Evolutionary conservation across 2,888 invertebrate species (phyloP), one percentile per base, ranked within the genome.

Genomic region (Spilosoma lubricipeda): DNA sequence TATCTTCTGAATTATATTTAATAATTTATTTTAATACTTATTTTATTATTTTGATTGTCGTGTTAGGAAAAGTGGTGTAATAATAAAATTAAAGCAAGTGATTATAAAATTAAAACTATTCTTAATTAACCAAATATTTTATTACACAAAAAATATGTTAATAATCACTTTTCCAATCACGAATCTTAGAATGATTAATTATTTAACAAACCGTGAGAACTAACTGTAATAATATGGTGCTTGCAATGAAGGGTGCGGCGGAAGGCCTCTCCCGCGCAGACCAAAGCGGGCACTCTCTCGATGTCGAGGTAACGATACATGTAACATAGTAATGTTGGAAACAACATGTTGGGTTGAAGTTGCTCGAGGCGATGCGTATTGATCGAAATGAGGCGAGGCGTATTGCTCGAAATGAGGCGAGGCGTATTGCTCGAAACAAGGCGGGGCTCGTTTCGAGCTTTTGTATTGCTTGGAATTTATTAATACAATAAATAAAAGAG

Each of bases 241-340:
- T 87, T 84, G 83, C 80, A 85, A 85, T 83, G 71, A 94, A 98
- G 98, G 95, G 97, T 98, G 90, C 96, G 97, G 90, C 96, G 98
- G 92, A 98, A 98, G 96, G 96, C 97, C 86, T 97, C 97, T 78
- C 97, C 97, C 73, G 97, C 95, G 88, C 94, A 95, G 90, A 92
- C 96, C 83, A 96, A 96, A 88, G 92, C 95, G 66, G 95, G 96
- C 81, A 96, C 96, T 48, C 90, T 97, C 76, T 97, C 97, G 72
- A 96, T 97, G 91, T 97, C 97, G 90, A 97, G 97, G 97, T 97
- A 97, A 94, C 67, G 68, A 76, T 85, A 82, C 63, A 70, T 78
- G 79, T 78, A 81, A 81, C 72, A 81, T 81, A 81, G 72, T 74
- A 75, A 70, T 30, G 20, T 59, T 66, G 30, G 23, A 74, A 56